Evolutionary conservation across 2,888 invertebrate species (phyloP), one percentile per base, ranked within the genome.

Genomic region (Amiota mariae): DNA sequence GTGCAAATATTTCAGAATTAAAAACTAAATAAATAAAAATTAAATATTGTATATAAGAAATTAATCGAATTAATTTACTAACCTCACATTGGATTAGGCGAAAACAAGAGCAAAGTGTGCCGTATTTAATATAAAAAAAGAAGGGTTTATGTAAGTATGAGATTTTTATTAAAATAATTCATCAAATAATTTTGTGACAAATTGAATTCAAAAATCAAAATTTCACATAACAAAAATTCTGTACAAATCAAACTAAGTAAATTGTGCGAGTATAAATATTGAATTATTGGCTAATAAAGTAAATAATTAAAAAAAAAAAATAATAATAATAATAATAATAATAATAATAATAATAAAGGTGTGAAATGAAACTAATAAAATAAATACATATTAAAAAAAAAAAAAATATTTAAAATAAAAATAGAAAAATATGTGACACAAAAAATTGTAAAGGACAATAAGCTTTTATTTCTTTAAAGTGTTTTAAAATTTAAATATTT

Each of bases 11-110:
- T 36, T 36, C 2, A 36, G 8, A 36, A 18, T 68, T 54, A 51
- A 13, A 18, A 24, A 20, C 59, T 20, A 51, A 51, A 51, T 51
- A 51, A 59, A 18, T 20, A 59, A 59, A n/a, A 10, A 59, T 11
- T 10, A 59, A 20, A 36, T 36, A 36, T 36, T 36, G 36, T 36
- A 36, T 6, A 24, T 63, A 54, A 54, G 54, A n/a, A 54, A n/a
- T 36, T 10, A n/a, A 54, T 4, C 24, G 8, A 63, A 63, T 24
- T 24, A 54, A 68, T n/a, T 54, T 68, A 24, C 51, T 68, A 68
- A 68, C 67, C 51, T 36, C n/a, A 68, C 47, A 68, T 68, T 68
- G 67, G 67, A 68, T 68, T 68, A 68, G 54, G 67, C 51, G 67
- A 54, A 4, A 59, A 51, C n/a, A n/a, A 68, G 51, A 12, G 67